Evolutionary conservation across 2,113 vertebrate genomes (phyloP), one percentile per base, ranked within the genome.

Genomic region (Camelus dromedarius): DNA sequence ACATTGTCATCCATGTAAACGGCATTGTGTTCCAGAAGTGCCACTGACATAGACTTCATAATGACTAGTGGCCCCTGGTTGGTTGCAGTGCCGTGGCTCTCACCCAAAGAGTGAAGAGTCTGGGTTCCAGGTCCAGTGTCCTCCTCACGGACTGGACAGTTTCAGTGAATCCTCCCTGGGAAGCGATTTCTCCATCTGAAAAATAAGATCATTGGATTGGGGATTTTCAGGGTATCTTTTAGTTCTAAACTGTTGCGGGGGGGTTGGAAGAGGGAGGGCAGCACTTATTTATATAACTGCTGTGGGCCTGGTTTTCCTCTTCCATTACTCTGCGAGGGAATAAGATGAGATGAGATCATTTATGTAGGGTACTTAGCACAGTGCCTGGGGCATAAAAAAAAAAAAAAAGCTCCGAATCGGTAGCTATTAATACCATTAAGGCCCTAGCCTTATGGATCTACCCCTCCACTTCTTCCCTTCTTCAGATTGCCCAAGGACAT

Each of bases 271-370:
- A n/a, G 73, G 5, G 26, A 70, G 30, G 28, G 26, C 14, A 76
- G 28, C 50, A 48, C 50, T 83, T 95, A 66, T 85, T 96, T 93
- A 81, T 93, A 6, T 95, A 95, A 96, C 72, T 85, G 30, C 58
- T 28, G 2, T 77, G 70, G 50, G 72, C 48, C 73, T 80, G 85
- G 26, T 66, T 93, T 92, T 95, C 60, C n/a, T 94, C 85, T 84
- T 86, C 88, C 90, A 54, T 76, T 48, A 76, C 58, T 75, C 54
- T 62, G 16, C 66, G 84, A 93, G 20, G 28, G 66, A 77, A 76
- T 86, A 72, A 28, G 48, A 72, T 28, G 76, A 77, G 76, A 87
- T 91, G 67, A 89, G 56, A 24, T 92, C 8, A 85, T 83, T 35
- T 85, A 75, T 42, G 56, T 14, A 73, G 67, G 50, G 22, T 96